Evolutionary conservation across 1,140 invertebrate genomes (phyloP), one percentile per base, ranked within the genome.

Genomic region (Zaprionus nigranus): DNA sequence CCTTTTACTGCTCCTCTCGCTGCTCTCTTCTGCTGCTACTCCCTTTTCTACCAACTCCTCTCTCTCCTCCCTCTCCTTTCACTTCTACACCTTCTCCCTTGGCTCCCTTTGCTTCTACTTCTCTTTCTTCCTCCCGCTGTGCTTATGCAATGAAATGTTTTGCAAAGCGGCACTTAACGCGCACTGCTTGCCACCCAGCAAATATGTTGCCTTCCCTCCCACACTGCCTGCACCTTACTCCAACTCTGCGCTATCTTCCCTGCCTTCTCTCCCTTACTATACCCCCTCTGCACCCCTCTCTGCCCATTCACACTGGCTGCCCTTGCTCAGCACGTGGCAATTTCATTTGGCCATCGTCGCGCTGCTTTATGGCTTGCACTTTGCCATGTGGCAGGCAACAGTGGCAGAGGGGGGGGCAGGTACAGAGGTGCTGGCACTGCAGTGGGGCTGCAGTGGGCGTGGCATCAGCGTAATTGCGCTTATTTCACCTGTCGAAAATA

Each of bases 401-500:
- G 24, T 1, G 26, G 1, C 28, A 20, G 40, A 0, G 5, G 0
- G 13, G 26, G 11, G 9, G 26, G 11, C 1, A 0, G 7, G 46
- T n/a, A n/a, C 24, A 26, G 24, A n/a, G n/a, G n/a, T n/a, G n/a
- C n/a, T n/a, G n/a, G n/a, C n/a, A n/a, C n/a, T n/a, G 26, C 26
- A 26, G 24, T 5, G 26, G 6, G 30, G 3, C 30, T 30, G 2
- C 26, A 51, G 64, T 70, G 54, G 71, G 30, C 26, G 62, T 65
- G 63, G 74, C 80, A 84, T 85, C 82, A 78, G 81, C 78, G 84
- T 88, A 88, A 88, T 88, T 88, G 85, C 85, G 81, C 78, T 88
- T 88, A 88, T 88, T 88, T 85, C 85, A 88, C 85, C 85, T 90
- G 85, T 79, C 85, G 85, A 84, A 88, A 90, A 90, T 84, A 88